Evolutionary conservation across 2,888 invertebrate species (phyloP).

Genomic region (Chalcis sispes): DNA sequence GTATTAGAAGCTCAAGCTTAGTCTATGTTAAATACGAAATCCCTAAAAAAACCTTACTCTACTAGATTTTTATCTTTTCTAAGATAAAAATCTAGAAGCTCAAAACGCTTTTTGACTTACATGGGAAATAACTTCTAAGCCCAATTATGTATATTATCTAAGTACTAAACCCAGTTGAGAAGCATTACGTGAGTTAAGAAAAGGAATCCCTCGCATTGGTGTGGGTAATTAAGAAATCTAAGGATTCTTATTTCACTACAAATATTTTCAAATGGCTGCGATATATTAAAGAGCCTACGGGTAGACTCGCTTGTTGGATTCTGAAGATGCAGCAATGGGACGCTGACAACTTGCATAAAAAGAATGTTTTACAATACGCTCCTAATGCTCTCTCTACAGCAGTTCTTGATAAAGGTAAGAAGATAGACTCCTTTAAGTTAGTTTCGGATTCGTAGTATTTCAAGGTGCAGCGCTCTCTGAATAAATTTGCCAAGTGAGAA

Average conservation of each 20-base stretch:
- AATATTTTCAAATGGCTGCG: not conserved
- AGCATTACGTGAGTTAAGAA: not conserved
- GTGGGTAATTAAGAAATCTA: not conserved
- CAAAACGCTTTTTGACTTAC: too few species aligned
- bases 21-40: too few species aligned
- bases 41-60: too few species aligned
- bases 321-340: conserved; percentile 6
- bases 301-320: not conserved
- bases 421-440: not conserved
- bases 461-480: not conserved
- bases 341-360: not conserved
- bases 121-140: too few species aligned
- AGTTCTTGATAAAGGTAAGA: not conserved
- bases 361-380: not conserved
- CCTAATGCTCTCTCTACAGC: not conserved
- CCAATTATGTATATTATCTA: too few species aligned
- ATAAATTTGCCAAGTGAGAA: not conserved
- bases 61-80: too few species aligned
- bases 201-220: too few species aligned
- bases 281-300: not conserved
- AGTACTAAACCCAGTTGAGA: not conserved
- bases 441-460: not conserved
- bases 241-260: not conserved
- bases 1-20: too few species aligned
- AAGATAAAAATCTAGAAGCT: too few species aligned